phyloP scores from a whole-genome alignment of 2,888 invertebrate genomes.

The Tenodera sinensis region DNA sequence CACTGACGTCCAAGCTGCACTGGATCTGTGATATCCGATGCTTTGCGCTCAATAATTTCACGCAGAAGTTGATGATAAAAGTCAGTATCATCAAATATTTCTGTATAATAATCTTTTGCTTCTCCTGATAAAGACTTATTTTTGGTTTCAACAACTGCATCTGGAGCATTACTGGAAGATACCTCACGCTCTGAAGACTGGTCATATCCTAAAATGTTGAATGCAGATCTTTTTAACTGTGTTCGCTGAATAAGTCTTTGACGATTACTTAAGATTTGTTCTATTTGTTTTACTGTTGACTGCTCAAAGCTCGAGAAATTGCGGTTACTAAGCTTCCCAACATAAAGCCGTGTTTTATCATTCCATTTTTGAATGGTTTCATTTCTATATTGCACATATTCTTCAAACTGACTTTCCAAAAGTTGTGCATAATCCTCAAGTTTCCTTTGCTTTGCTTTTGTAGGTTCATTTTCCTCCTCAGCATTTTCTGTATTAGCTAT shows the following conservation, averaged over 20 bases:
- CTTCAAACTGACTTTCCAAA: constrained; percentile 55
- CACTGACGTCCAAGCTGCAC: constrained; percentile 84
- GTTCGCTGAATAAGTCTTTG: constrained; percentile 73
- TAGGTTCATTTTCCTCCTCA: constrained; percentile 28
- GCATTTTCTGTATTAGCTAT: background rate
- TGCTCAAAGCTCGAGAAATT: constrained; percentile 56
- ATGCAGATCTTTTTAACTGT: constrained; percentile 72
- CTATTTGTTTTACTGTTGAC: constrained; percentile 69
- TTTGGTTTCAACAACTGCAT: constrained; percentile 24
- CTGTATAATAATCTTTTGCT: constrained; percentile 62
- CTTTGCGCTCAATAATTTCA: constrained; percentile 89
- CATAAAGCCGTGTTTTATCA: constrained; percentile 78
- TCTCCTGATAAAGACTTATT: constrained; percentile 33
- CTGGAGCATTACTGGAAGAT: background rate
- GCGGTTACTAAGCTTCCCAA: constrained; percentile 59
- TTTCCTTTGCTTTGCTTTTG: constrained; percentile 51
- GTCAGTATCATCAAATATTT: constrained; percentile 95
- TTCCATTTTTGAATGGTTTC: constrained; percentile 90
- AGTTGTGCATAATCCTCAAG: constrained; percentile 57
- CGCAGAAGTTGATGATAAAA: constrained; percentile 92
- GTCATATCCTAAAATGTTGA: constrained; percentile 48
- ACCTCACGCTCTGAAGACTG: background rate
- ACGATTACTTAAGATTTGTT: constrained; percentile 76
- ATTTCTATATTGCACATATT: constrained; percentile 68
- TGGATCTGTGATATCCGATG: constrained; percentile 77